These are phyloP conservation scores for Chesias legatella DNA, from an alignment of 2,888 invertebrate species.

Conservation along the genomic window DNA sequence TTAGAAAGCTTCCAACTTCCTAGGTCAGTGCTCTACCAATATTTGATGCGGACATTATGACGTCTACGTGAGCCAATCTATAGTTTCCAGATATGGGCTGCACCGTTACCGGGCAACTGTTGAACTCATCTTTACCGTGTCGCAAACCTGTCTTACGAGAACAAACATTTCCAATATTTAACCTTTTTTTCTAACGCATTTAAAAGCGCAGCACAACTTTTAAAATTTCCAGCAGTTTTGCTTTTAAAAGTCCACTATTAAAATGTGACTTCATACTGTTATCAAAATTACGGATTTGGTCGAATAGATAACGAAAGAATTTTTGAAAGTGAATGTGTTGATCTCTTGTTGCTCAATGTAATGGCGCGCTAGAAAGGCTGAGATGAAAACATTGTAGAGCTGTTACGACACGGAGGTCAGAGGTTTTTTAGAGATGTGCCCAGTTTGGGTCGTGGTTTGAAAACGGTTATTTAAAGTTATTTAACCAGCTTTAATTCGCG, in stretches of 20 bases:
- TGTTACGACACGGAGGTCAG: slow-evolving; percentile 42
- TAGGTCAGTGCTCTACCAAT: slow-evolving; percentile 12
- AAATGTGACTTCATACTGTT: no score
- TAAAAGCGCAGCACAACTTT: no score
- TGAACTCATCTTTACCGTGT: slow-evolving; percentile 26
- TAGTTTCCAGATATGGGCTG: slow-evolving; percentile 14
- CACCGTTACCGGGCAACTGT: slow-evolving; percentile 25
- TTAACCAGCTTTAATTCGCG: no score
- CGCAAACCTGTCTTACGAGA: slow-evolving; percentile 12
- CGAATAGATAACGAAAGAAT: slow-evolving; percentile 40
- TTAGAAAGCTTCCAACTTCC: slow-evolving; percentile 6
- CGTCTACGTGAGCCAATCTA: slow-evolving; percentile 12
- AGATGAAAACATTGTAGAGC: slow-evolving; percentile 40
- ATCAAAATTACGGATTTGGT: slow-evolving; percentile 19
- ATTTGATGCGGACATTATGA: slow-evolving; percentile 22
- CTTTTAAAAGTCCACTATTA: no score
- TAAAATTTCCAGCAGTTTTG: no score
- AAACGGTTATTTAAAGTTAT: no score
- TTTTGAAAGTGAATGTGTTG: slow-evolving; percentile 57
- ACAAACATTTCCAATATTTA: slow-evolving; percentile 9
- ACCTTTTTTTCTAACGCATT: not conserved
- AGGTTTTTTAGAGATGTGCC: slow-evolving; percentile 22
- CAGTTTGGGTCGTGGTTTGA: no score
- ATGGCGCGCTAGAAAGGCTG: slow-evolving; percentile 30
- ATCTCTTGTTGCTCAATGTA: slow-evolving; percentile 41